Percentiles rank a stretch among this genome's conserved stretches.
Evolutionary conservation across 2,888 invertebrate genomes (phyloP).

Genomic region (Plagiodera versicolora): DNA sequence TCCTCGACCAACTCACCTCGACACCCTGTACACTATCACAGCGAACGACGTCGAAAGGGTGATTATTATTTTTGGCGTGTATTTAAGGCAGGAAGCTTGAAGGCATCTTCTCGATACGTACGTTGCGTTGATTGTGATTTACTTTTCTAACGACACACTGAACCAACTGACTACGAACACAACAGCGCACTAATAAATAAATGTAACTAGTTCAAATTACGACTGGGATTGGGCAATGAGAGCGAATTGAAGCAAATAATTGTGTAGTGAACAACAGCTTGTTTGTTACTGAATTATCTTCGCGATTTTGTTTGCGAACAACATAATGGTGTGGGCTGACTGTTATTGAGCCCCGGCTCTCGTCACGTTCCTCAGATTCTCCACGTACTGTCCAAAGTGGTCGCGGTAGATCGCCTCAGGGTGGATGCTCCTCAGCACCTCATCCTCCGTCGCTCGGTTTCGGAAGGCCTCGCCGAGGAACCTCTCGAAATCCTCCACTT

Average conservation of each 20-base stretch:
- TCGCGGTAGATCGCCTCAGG: constrained; percentile 57
- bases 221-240: constrained; percentile 9
- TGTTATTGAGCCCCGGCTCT: constrained; percentile 22
- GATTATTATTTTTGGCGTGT: constrained; percentile 20
- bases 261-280: constrained; percentile 22
- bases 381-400: constrained; percentile 59
- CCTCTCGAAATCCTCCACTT: constrained; percentile 64
- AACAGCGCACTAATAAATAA: not conserved
- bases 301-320: constrained; percentile 22
- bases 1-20: not conserved
- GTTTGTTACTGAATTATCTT: constrained; percentile 28
- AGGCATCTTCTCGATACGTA: constrained; percentile 36
- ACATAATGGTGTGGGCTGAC: constrained; percentile 26
- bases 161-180: not conserved
- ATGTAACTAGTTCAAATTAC: constrained; percentile 17
- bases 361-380: constrained; percentile 48
- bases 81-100: constrained; percentile 31
- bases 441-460: constrained; percentile 49
- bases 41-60: constrained; percentile 26
- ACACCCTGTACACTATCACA: constrained; percentile 34
- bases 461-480: constrained; percentile 56
- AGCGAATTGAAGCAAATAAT: constrained; percentile 18
- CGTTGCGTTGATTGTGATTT: constrained; percentile 17
- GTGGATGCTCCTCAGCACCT: constrained; percentile 54
- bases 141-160: no score